Evolutionary conservation across 1,140 invertebrate species (phyloP), one percentile per base, ranked within the genome.

Genomic region (Parasteatoda tepidariorum): DNA sequence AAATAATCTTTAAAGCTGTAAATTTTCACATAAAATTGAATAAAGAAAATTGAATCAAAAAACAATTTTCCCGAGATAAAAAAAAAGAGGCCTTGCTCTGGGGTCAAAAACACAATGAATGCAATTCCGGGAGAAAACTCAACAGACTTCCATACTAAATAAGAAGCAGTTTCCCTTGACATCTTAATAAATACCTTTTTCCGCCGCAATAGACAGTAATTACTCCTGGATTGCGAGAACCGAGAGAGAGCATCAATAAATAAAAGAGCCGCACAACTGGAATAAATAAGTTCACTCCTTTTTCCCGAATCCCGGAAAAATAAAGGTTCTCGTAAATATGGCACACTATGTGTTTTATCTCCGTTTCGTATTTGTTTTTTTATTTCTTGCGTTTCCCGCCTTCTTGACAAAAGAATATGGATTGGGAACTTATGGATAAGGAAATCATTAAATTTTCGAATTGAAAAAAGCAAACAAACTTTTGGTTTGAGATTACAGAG

Each of bases 141-240:
- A 9, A 48, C 38, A 48, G 9, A 48, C 38, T 48, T 48, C 31
- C 66, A 30, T 34, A 48, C 6, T 48, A 38, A 68, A 68, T 68
- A 24, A 68, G 33, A 38, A 7, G 38, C n/a, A 33, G n/a, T 68
- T 68, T 34, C 26, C 26, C 66, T 24, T 68, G 66, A 48, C 66
- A 68, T 48, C 9, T 41, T 68, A 68, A 68, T 68, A 34, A 68
- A 68, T 24, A n/a, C 38, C 34, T 68, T 26, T 68, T 24, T 41
- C 34, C 24, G n/a, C n/a, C 11, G 24, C 66, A 41, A 68, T 68
- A 68, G n/a, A 22, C 13, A 24, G 34, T 68, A 68, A 68, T 68
- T 68, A 68, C 34, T 24, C 66, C 22, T 4, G 38, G 38, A 48
- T 48, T 48, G 38, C 1, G 38, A 48, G 9, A 18, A 18, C 38